Percentiles rank a stretch among this genome's conserved stretches.
These are phyloP conservation scores for Mus musculus DNA, from an alignment of 2,113 vertebrate genomes.

Conservation along the genomic window DNA sequence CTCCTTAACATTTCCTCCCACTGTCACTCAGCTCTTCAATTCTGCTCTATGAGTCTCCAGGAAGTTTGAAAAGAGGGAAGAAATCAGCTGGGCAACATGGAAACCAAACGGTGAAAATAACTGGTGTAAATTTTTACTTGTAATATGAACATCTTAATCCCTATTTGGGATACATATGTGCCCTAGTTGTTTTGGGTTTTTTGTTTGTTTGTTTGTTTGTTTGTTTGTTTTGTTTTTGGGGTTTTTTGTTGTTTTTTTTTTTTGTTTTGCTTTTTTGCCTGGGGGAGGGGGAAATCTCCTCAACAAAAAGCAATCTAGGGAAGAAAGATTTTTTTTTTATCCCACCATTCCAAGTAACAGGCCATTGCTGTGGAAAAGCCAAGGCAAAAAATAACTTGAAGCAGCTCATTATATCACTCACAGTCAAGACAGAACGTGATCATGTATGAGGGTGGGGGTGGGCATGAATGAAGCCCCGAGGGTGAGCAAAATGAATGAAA, in stretches of 20 bases:
- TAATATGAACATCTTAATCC: not conserved
- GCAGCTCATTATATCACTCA: not conserved
- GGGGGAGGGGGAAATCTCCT: not conserved
- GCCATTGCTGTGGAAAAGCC: not conserved
- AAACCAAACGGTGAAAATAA: slow-evolving; percentile 41
- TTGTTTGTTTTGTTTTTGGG: not conserved
- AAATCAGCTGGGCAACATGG: not conserved
- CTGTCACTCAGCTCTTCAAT: not conserved
- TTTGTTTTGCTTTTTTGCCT: not conserved
- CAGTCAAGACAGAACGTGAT: not conserved
- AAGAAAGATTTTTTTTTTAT: not conserved
- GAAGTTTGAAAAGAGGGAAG: not conserved
- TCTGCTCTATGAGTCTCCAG: not conserved
- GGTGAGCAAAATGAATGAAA: no score
- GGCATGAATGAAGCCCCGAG: no score
- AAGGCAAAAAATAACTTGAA: not conserved
- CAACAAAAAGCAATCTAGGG: not conserved
- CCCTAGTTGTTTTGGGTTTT: no score
- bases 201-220: not conserved
- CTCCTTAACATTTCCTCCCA: slow-evolving; percentile 40
- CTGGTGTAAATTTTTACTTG: not conserved
- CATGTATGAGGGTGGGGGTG: no score
- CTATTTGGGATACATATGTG: not conserved
- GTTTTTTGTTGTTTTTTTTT: not conserved
- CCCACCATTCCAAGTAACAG: not conserved